Evolutionary conservation across 2,113 vertebrate genomes (phyloP).

Genomic region (Pogona vitticeps): DNA sequence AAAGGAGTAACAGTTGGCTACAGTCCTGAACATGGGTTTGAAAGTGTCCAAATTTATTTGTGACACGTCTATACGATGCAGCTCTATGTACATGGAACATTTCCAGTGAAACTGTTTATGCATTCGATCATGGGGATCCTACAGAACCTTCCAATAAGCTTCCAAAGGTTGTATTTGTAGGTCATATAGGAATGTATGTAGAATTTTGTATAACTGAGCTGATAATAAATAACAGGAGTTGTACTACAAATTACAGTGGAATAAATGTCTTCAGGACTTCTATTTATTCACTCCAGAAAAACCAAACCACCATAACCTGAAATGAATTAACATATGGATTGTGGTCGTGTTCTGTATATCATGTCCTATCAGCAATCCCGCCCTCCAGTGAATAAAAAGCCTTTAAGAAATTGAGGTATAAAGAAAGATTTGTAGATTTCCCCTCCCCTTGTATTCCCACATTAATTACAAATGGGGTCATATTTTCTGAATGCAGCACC

Average conservation of each 20-base stretch:
- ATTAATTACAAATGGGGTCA: conserved; percentile 50
- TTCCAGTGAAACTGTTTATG: neutral
- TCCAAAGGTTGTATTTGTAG: neutral
- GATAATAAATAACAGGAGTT: neutral
- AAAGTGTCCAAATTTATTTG: neutral
- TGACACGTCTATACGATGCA: neutral
- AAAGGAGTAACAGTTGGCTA: neutral
- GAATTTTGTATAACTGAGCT: neutral
- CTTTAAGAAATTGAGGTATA: neutral
- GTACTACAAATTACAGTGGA: neutral
- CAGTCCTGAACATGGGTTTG: neutral
- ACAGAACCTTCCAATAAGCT: neutral
- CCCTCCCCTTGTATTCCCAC: neutral
- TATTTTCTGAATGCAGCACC: conserved; percentile 38
- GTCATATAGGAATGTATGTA: neutral
- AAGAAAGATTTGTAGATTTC: conserved; percentile 19
- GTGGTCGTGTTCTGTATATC: neutral
- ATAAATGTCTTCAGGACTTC: neutral
- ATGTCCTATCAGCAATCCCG: rapidly evolving
- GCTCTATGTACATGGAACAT: too few relatives aligned
- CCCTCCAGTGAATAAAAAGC: neutral
- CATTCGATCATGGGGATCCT: neutral
- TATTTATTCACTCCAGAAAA: neutral
- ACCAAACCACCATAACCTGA: neutral
- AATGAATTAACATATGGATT: rapidly evolving